These are phyloP conservation scores for Crioceris asparagi DNA, from an alignment of 2,888 invertebrate species.

Conservation along the genomic window DNA sequence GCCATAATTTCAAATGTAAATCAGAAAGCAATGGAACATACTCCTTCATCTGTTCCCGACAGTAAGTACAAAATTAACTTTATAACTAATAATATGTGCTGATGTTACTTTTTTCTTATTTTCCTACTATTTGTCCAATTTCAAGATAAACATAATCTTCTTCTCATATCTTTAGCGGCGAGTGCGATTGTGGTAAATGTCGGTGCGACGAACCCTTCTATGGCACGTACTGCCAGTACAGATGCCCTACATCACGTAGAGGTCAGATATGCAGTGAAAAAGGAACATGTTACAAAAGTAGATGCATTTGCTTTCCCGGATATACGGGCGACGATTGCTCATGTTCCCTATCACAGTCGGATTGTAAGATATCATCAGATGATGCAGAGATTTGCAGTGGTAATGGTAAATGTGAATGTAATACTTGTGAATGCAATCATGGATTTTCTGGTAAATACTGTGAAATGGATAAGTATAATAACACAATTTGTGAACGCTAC, in stretches of 20 bases:
- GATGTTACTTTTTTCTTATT: background rate
- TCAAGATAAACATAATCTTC: slow-evolving; percentile 5
- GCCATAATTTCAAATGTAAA: slow-evolving; percentile 10
- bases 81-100: background rate
- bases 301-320: slow-evolving; percentile 52
- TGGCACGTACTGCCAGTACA: slow-evolving; percentile 66
- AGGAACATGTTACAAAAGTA: slow-evolving; percentile 40
- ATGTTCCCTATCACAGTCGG: slow-evolving; percentile 38
- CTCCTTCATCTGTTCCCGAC: slow-evolving; percentile 14
- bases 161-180: slow-evolving; percentile 30
- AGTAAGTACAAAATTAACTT: slow-evolving; percentile 12
- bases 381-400: slow-evolving; percentile 50
- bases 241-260: slow-evolving; percentile 43
- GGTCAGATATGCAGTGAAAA: slow-evolving; percentile 31
- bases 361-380: slow-evolving; percentile 20
- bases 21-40: slow-evolving; percentile 27
- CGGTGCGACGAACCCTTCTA: slow-evolving; percentile 35
- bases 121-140: background rate
- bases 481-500: slow-evolving; percentile 43
- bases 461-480: slow-evolving; percentile 43
- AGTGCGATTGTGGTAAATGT: slow-evolving; percentile 53
- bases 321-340: slow-evolving; percentile 52
- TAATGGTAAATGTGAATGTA: slow-evolving; percentile 69
- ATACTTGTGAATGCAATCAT: slow-evolving; percentile 33
- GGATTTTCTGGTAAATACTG: slow-evolving; percentile 42